Percentiles rank a stretch among this genome's conserved stretches.
Conservation (phyloP, 2,797 vertebrate species). For the Bovichtus variegatus region DNA sequence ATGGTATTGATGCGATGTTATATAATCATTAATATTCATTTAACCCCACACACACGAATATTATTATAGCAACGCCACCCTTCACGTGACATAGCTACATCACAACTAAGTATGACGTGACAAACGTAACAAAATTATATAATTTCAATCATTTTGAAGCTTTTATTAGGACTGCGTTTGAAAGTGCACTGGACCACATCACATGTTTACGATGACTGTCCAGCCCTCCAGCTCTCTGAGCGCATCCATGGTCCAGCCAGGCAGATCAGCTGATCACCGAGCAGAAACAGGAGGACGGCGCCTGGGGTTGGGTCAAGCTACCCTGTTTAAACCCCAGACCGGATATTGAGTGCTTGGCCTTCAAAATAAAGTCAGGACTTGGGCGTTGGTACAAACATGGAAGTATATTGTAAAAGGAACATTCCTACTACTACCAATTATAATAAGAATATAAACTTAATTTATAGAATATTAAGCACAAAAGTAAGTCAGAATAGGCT, state of each 20-base stretch:
- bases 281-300: conserved; percentile 8
- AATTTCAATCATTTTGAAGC: too few relatives aligned
- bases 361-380: conserved; percentile 42
- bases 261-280: conserved; percentile 42
- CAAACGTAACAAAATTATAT: neutral
- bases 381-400: fast-evolving
- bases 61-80: neutral
- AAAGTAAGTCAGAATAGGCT: neutral
- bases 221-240: too few relatives aligned
- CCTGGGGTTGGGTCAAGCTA: conserved; percentile 8
- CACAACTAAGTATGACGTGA: neutral
- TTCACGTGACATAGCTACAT: too few relatives aligned
- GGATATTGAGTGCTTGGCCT: neutral
- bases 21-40: neutral
- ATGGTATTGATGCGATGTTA: neutral
- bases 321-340: fast-evolving
- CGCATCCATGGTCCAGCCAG: conserved; percentile 17
- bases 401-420: neutral
- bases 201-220: conserved; percentile 6
- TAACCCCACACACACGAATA: neutral
- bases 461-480: neutral
- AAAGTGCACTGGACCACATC: conserved; percentile 6
- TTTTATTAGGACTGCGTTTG: neutral
- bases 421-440: too few relatives aligned
- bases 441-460: neutral